Conservation (phyloP, 2,888 invertebrate species). For the Andrena chrysosceles region DNA sequence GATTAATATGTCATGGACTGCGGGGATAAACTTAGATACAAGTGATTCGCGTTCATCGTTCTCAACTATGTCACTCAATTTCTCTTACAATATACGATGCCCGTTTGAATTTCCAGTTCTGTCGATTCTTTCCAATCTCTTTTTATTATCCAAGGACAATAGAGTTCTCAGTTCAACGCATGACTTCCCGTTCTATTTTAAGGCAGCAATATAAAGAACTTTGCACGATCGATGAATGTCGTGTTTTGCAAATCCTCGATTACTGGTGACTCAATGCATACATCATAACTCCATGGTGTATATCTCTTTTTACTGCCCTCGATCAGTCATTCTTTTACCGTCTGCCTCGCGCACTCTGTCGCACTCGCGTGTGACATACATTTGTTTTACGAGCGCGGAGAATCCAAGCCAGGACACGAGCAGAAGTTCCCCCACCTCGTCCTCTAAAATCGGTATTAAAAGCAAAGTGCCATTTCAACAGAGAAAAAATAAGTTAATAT, state of each 20-base stretch:
- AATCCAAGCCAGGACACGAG: neutral
- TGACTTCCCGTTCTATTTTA: neutral
- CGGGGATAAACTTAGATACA: neutral
- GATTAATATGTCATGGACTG: constrained; percentile 9
- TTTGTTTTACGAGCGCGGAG: constrained; percentile 3
- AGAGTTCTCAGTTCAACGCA: neutral
- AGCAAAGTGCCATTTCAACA: neutral
- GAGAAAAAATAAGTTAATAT: neutral
- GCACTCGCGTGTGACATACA: constrained; percentile 22
- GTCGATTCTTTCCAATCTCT: too few relatives aligned
- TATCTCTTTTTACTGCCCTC: constrained; percentile 18
- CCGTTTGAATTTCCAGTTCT: too few relatives aligned
- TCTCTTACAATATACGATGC: too few relatives aligned
- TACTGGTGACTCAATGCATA: constrained; percentile 13
- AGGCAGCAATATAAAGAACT: neutral
- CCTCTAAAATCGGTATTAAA: neutral
- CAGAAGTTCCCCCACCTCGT: neutral
- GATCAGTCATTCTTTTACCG: constrained; percentile 29
- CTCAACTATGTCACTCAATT: neutral
- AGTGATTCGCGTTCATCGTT: constrained; percentile 6
- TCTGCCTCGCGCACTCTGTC: neutral
- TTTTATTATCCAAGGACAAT: neutral
- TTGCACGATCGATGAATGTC: neutral
- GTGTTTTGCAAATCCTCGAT: neutral
- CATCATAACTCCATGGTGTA: constrained; percentile 6